Conservation (phyloP, 2,113 vertebrate genomes). For the Odontophorus gujanensis region DNA sequence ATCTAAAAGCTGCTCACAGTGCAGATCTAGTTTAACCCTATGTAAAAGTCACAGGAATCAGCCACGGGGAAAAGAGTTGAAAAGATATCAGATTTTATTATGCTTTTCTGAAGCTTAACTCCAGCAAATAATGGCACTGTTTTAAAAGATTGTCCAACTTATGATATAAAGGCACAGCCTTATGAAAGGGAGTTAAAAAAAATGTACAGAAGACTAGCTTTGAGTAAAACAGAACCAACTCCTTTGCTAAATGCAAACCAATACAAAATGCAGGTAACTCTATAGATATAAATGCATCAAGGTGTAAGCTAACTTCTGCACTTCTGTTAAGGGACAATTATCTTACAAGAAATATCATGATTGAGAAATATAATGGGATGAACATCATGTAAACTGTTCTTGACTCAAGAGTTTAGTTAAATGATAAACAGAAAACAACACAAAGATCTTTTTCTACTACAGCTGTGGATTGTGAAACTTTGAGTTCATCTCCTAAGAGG, state of each 20-base stretch:
- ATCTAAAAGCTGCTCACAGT: background rate
- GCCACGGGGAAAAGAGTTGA: background rate
- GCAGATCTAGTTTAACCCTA: background rate
- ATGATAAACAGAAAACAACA: background rate
- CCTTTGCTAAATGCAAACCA: background rate
- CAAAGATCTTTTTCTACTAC: background rate
- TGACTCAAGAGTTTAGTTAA: background rate
- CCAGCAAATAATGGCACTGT: background rate
- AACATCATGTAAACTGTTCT: background rate
- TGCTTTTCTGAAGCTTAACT: background rate
- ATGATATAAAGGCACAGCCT: background rate
- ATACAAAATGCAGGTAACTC: background rate
- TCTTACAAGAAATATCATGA: background rate
- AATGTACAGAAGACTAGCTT: background rate
- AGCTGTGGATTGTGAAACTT: conserved; percentile 51
- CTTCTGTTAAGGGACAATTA: background rate
- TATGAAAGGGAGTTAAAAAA: background rate
- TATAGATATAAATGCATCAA: background rate
- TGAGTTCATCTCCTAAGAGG: conserved; percentile 28
- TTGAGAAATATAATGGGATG: background rate
- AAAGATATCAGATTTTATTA: conserved; percentile 12
- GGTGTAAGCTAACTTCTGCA: background rate
- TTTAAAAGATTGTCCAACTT: background rate
- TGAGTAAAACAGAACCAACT: background rate
- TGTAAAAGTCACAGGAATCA: background rate